These are phyloP conservation scores for Catostomus latipinnis DNA, from an alignment of 2,797 vertebrate genomes.

Conservation along the genomic window DNA sequence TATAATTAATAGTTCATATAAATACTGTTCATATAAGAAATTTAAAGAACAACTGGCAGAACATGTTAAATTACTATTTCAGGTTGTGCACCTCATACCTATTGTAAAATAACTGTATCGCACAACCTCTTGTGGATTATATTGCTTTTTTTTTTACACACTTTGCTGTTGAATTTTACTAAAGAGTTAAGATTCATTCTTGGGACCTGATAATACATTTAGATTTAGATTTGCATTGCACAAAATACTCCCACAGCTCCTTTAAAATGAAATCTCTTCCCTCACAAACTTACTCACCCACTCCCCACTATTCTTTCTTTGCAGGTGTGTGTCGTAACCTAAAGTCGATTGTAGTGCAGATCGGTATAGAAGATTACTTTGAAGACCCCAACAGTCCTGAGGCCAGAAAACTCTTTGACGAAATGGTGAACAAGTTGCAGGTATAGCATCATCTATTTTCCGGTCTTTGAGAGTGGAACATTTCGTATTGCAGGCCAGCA, in stretches of 20 bases:
- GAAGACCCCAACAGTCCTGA: slow-evolving; percentile 96
- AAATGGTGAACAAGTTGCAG: slow-evolving; percentile 99
- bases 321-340: slow-evolving; percentile 96
- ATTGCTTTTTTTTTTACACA: too few relatives aligned
- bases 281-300: not conserved
- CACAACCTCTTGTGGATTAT: too few relatives aligned
- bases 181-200: not conserved
- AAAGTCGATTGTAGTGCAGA: slow-evolving; percentile 97
- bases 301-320: slow-evolving; percentile 2
- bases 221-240: not conserved
- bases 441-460: slow-evolving; percentile 69
- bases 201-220: not conserved
- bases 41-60: too few relatives aligned
- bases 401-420: slow-evolving; percentile 96
- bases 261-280: not conserved
- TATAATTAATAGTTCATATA: too few relatives aligned
- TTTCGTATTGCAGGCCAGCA: not conserved
- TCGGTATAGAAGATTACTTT: slow-evolving; percentile 97
- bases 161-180: not conserved
- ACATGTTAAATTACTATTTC: too few relatives aligned
- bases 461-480: not conserved
- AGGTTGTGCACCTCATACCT: too few relatives aligned
- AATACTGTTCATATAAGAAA: too few relatives aligned
- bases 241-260: slow-evolving; percentile 15
- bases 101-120: too few relatives aligned